Percentiles rank a stretch among this genome's conserved stretches.
Conservation (phyloP, 2,113 vertebrate species). For the Peromyscus maniculatus region DNA sequence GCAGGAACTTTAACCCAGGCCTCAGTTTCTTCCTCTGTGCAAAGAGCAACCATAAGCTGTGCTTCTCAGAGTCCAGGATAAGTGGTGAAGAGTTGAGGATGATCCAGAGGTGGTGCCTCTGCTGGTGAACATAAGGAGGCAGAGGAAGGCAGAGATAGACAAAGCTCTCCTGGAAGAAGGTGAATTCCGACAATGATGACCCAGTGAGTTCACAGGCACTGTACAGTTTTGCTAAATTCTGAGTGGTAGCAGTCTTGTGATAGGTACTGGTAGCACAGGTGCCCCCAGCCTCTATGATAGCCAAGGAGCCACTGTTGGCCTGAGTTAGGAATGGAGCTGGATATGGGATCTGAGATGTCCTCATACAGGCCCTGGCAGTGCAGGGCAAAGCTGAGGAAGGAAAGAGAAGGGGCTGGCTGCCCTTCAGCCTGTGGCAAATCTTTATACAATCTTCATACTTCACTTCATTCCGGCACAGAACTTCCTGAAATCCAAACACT, state of each 20-base stretch:
- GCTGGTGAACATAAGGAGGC: background rate
- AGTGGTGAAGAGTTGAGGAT: background rate
- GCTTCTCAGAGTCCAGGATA: background rate
- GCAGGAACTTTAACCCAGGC: background rate
- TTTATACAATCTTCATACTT: background rate
- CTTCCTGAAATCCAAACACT: background rate
- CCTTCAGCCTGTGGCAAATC: too few relatives aligned
- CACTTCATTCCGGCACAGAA: background rate
- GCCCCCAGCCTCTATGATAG: background rate
- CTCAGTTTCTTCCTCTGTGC: background rate
- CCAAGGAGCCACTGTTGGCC: background rate
- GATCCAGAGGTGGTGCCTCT: background rate
- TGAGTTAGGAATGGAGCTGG: background rate
- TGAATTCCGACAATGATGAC: background rate
- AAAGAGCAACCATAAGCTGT: background rate
- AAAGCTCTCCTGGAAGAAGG: background rate
- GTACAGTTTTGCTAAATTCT: background rate
- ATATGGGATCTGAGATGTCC: background rate
- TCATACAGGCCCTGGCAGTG: background rate
- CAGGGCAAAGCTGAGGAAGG: background rate
- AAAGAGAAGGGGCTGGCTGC: background rate
- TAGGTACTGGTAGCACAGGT: background rate
- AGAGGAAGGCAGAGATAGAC: background rate
- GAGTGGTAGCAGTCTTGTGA: background rate
- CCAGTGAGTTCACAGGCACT: background rate